phyloP scores from a whole-genome alignment of 2,888 invertebrate genomes.

The Candidula unifasciata region DNA sequence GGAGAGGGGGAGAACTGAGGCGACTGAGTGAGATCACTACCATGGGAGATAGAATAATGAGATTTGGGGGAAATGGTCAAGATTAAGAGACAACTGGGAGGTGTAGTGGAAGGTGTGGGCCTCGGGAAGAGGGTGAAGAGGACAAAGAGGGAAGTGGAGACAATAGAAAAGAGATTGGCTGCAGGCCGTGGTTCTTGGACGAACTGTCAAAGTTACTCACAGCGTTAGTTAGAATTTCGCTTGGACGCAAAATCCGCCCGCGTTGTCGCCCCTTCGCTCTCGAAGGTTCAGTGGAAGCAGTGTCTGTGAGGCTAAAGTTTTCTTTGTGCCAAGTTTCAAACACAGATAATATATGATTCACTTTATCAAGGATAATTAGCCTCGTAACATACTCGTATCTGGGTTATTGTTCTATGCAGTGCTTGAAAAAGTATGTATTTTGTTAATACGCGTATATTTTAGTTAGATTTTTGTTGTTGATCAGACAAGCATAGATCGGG shows the following conservation, averaged over 20 bases:
- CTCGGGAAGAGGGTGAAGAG: background rate
- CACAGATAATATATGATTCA: no score
- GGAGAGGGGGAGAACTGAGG: background rate
- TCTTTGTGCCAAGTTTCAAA: no score
- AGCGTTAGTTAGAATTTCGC: background rate
- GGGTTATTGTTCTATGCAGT: no score
- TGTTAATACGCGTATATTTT: no score
- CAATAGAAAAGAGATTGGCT: background rate
- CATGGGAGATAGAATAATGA: constrained; percentile 13
- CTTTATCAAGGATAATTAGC: no score
- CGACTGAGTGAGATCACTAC: background rate
- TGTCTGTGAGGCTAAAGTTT: no score
- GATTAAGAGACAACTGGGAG: constrained; percentile 6
- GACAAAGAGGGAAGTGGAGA: background rate
- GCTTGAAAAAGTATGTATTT: no score
- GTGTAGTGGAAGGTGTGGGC: no score
- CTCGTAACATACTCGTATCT: no score
- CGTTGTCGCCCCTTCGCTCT: background rate
- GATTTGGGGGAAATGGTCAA: background rate
- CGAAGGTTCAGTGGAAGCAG: background rate
- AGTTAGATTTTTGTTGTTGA: no score
- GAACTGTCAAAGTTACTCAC: background rate
- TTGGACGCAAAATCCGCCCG: background rate
- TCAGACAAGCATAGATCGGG: no score
- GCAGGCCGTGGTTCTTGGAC: background rate